Base-by-base conservation (phyloP, 1,140 invertebrate species). In the Parasteatoda tepidariorum region DNA sequence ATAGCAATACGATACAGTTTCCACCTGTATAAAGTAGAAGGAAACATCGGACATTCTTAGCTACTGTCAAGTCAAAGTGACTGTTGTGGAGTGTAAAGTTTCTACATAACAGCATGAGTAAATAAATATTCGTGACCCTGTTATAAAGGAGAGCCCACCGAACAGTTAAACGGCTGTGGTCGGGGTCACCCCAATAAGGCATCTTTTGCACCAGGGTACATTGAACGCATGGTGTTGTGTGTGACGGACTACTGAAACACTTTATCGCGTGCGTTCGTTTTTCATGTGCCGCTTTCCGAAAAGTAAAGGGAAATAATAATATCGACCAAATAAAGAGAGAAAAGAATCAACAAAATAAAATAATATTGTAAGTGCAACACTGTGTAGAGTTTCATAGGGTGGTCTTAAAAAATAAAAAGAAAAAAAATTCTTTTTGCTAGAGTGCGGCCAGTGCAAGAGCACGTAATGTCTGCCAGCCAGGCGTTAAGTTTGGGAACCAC, bases 401-500 rank as follows among this genome's bases (percentile, higher is more conserved):
- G 24, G 38, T 9, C 9, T 18, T 48, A 30, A 61, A 30, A 61
- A 61, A 59, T 61, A 61, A 74, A 74, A 55, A 74, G 22, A 38
- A 38, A 24, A 24, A 38, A 9, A 38, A 18, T 57, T 57, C 22
- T 67, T 67, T 41, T 67, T 74, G 55, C 31, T 38, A 34, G 30
- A 38, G 55, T 74, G 71, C 5, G 26, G 2, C 18, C 15, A 13
- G 66, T 48, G 28, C 5, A 48, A 4, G 4, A 4, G 71, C 71
- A 74, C 71, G 71, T 57, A n/a, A 74, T 57, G 31, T 61, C 55
- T 38, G 13, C 3, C 71, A 74, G 3, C 71, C 38, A 74, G 71
- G 71, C 71, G 57, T 74, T 74, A 61, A 54, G 30, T 28, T 71
- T 26, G 28, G 48, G 24, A 71, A 48, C 26, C 31, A 61, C 71